Base-by-base conservation (phyloP, 2,797 vertebrate species). In the Paedocypris micromegethes region DNA sequence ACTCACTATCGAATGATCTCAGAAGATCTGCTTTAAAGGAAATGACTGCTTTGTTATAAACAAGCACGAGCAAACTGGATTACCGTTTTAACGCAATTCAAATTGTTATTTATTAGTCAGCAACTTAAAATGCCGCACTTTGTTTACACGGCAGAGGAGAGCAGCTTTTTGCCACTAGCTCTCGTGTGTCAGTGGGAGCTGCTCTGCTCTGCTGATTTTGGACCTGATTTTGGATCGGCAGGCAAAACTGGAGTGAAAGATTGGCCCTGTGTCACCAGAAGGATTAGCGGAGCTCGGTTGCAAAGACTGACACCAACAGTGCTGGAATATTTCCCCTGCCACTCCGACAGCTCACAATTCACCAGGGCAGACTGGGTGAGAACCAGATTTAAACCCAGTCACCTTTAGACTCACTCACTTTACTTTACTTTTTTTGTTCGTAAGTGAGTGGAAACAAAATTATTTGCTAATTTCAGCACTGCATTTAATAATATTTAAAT, bases 281-380 rank as follows among this genome's bases (percentile, higher is more conserved):
- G 64, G 76, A 75, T 73, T 77, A 70, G 58, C 39, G 39, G 63
- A 69, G 70, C 59, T 67, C 42, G 65, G 46, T 73, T 51, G 63
- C 72, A 68, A 72, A 62, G 53, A 61, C 41, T 69, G 54, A 58
- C 66, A 69, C 62, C 39, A 54, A 70, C 62, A 53, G 58, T 23
- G 58, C 66, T 72, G 73, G 72, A 70, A 60, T 23, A 44, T 49
- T 50, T 62, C 37, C 9, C 52, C 61, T 70, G 62, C 40, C 6
- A 23, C 47, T 58, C 53, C 68, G 57, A 55, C 53, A 50, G 53
- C 53, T 9, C 3, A 7, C 42, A 72, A 54, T 51, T 69, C 9
- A 23, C 38, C 70, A 55, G 58, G 66, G 63, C 62, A 69, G 23
- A 41, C 9, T 41, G 57, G 43, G 43, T 55, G 56, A 23, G 23